phyloP scores from a whole-genome alignment of 2,888 invertebrate genomes.

The Patella pellucida region DNA sequence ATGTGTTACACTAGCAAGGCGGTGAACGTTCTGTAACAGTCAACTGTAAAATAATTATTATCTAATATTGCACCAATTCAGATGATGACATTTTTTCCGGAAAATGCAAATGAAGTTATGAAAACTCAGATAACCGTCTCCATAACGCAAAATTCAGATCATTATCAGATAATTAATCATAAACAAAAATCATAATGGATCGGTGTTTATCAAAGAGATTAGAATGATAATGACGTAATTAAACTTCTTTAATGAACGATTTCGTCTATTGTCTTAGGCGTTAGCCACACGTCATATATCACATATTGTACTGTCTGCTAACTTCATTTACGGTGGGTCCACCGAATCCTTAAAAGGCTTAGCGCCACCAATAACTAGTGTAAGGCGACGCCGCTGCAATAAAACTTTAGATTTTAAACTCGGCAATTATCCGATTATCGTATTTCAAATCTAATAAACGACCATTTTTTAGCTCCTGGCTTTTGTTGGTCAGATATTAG shows the following conservation, averaged over 20 bases:
- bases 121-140: no score
- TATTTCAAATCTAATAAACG: slow-evolving; percentile 1
- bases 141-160: no score
- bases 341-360: not conserved
- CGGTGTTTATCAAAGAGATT: no score
- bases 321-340: not conserved
- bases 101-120: no score
- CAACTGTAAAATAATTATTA: no score
- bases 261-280: slow-evolving; percentile 5
- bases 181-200: no score
- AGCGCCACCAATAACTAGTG: not conserved
- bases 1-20: no score
- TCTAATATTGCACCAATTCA: no score
- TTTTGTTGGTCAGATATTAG: not conserved
- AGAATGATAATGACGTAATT: no score
- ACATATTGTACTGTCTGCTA: not conserved
- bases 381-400: not conserved
- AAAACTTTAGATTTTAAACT: slow-evolving; percentile 1
- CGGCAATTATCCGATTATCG: not conserved
- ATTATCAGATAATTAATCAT: no score
- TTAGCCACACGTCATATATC: slow-evolving; percentile 9
- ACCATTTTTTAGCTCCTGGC: not conserved
- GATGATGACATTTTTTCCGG: no score
- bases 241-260: not conserved
- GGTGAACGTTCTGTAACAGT: no score